Percentiles rank a stretch among this genome's conserved stretches.
These are phyloP conservation scores for Brassicogethes aeneus DNA, from an alignment of 2,888 invertebrate genomes.

Conservation along the genomic window DNA sequence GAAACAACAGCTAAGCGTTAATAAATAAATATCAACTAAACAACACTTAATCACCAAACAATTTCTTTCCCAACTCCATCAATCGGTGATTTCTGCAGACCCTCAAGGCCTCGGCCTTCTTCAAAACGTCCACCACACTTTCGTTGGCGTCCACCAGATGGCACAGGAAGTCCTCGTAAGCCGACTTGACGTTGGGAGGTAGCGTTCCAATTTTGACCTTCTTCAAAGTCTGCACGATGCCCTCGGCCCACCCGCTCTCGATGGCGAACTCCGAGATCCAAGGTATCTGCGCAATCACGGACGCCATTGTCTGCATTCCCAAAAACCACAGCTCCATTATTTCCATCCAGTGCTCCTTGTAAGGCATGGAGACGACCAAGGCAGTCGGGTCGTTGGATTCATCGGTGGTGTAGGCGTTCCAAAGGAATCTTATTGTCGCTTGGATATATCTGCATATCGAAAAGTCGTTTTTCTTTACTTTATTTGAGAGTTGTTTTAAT, in stretches of 20 bases:
- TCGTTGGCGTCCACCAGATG: constrained; percentile 72
- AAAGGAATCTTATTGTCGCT: constrained; percentile 80
- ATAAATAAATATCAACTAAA: constrained; percentile 5
- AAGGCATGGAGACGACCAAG: constrained; percentile 74
- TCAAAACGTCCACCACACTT: constrained; percentile 63
- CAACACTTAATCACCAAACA: constrained; percentile 67
- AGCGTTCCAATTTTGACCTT: constrained; percentile 77
- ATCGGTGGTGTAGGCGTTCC: constrained; percentile 88
- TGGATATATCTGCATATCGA: constrained; percentile 84
- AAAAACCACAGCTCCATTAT: constrained; percentile 88
- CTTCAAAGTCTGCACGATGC: constrained; percentile 70
- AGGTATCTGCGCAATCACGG: constrained; percentile 68
- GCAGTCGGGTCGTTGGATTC: constrained; percentile 77
- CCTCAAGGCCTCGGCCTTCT: constrained; percentile 72
- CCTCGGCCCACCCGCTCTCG: constrained; percentile 90
- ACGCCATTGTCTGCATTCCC: constrained; percentile 80
- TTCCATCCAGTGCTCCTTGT: constrained; percentile 84
- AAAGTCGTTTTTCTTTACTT: constrained; percentile 80
- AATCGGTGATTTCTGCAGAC: constrained; percentile 80
- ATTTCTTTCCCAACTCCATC: constrained; percentile 81
- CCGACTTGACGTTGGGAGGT: constrained; percentile 76
- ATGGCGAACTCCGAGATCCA: constrained; percentile 88
- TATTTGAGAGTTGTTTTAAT: constrained; percentile 73
- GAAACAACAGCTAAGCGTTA: constrained; percentile 6
- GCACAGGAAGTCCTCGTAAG: constrained; percentile 83